Conservation (phyloP, 2,113 vertebrate species). For the Rattus norvegicus region DNA sequence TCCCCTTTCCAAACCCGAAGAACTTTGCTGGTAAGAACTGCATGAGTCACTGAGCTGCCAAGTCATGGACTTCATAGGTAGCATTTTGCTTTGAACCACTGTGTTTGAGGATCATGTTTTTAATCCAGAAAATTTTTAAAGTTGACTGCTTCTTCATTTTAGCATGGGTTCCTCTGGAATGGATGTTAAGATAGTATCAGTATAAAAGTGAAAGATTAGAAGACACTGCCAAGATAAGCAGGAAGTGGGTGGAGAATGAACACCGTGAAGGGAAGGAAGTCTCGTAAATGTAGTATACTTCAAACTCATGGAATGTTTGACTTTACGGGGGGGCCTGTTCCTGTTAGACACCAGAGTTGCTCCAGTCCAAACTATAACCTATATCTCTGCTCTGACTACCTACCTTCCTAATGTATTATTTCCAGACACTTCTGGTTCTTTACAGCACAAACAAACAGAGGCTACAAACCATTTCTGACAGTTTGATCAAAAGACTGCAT, state of each 20-base stretch:
- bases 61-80: background rate
- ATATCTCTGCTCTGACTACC: background rate
- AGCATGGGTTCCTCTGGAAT: background rate
- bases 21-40: background rate
- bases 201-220: background rate
- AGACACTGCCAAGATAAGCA: background rate
- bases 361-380: fast-evolving
- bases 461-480: background rate
- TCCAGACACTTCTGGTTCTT: background rate
- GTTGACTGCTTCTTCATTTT: background rate
- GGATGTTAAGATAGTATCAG: background rate
- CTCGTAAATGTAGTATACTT: background rate
- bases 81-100: background rate
- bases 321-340: background rate
- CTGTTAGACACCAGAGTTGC: background rate
- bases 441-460: background rate
- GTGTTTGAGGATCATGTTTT: background rate
- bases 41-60: background rate
- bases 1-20: background rate
- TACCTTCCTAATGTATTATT: background rate
- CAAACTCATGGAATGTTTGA: background rate
- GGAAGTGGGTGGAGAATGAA: background rate
- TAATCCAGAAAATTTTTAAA: background rate
- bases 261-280: background rate
- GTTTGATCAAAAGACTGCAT: background rate